Conservation (phyloP, 2,797 vertebrate species). For the Lemur catta region DNA sequence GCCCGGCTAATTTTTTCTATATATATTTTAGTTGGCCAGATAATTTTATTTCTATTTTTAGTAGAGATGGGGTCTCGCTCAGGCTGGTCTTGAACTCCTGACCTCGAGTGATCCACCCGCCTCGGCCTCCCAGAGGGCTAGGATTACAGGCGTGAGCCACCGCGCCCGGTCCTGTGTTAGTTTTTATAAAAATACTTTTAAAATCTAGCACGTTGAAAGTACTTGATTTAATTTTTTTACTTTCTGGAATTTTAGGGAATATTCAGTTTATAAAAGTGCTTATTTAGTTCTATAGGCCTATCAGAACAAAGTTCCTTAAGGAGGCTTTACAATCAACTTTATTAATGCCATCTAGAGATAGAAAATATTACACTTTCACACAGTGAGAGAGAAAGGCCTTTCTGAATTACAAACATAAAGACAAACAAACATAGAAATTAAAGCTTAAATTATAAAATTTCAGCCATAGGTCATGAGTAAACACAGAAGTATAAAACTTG, state of each 20-base stretch:
- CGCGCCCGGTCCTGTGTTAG: too few relatives aligned
- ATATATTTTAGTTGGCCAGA: too few relatives aligned
- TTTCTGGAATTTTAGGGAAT: background rate
- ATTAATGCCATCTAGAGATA: background rate
- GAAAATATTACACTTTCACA: background rate
- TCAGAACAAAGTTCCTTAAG: background rate
- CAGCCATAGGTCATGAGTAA: background rate
- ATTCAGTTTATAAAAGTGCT: background rate
- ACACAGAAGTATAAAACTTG: background rate
- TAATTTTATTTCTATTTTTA: too few relatives aligned
- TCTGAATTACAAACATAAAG: too few relatives aligned
- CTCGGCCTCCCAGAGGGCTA: too few relatives aligned
- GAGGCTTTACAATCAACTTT: background rate
- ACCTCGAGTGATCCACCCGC: too few relatives aligned
- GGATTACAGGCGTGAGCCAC: too few relatives aligned
- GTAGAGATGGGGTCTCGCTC: too few relatives aligned
- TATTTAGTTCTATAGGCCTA: background rate
- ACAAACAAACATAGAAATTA: background rate
- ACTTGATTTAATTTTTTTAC: background rate
- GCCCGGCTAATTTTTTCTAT: too few relatives aligned
- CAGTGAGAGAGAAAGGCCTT: background rate
- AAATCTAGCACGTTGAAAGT: background rate
- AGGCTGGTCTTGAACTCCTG: too few relatives aligned
- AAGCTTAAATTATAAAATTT: background rate
- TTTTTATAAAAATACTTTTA: background rate